These are phyloP conservation scores for Nyctereutes procyonoides DNA, from an alignment of 2,113 vertebrate species.

Conservation along the genomic window DNA sequence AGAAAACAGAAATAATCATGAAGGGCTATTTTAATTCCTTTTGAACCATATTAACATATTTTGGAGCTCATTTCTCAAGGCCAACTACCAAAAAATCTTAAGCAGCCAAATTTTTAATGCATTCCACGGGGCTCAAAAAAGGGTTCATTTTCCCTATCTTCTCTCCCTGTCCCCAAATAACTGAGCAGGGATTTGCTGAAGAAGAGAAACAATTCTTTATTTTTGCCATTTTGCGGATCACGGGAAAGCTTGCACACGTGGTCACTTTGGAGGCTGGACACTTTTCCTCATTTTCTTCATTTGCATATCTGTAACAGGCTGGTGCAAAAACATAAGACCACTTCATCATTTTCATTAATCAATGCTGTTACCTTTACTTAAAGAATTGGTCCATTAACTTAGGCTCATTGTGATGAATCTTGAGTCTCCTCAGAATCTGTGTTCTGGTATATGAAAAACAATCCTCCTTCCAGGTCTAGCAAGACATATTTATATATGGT, in stretches of 20 bases:
- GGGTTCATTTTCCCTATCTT: neutral
- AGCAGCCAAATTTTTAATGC: neutral
- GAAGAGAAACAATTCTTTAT: neutral
- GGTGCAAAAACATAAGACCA: neutral
- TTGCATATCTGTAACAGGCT: neutral
- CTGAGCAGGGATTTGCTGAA: neutral
- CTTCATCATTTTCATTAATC: conserved; percentile 45
- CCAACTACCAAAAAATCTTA: neutral
- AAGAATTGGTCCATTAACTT: conserved; percentile 57
- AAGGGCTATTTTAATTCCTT: neutral
- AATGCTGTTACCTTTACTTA: conserved; percentile 62
- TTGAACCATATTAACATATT: neutral
- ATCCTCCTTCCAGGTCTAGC: neutral
- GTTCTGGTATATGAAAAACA: neutral
- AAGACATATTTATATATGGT: conserved; percentile 28
- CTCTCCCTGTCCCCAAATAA: neutral
- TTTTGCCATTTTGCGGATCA: neutral
- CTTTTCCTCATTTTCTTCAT: conserved; percentile 47
- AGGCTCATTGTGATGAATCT: conserved; percentile 44
- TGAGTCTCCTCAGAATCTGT: conserved; percentile 3
- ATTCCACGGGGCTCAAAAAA: neutral
- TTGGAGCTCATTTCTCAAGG: neutral
- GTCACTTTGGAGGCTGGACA: neutral
- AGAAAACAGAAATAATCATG: neutral
- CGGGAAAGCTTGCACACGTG: neutral